phyloP scores from a whole-genome alignment of 2,113 vertebrate genomes.

The Athene noctua region DNA sequence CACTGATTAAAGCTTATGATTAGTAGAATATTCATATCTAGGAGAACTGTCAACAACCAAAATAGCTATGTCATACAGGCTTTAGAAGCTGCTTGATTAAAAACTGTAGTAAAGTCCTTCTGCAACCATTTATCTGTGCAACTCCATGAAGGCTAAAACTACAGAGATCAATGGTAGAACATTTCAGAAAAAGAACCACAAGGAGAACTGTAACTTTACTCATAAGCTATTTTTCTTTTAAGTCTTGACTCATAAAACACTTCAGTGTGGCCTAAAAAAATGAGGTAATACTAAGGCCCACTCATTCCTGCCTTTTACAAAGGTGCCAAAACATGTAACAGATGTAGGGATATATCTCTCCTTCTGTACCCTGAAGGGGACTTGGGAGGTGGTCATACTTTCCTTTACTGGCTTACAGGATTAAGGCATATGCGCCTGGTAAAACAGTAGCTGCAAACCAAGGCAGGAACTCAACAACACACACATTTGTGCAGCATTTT shows the following conservation, averaged over 20 bases:
- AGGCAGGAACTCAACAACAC: background rate
- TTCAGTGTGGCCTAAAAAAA: background rate
- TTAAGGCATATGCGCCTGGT: background rate
- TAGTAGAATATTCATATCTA: background rate
- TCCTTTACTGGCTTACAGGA: background rate
- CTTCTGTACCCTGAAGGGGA: background rate
- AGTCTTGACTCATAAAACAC: background rate
- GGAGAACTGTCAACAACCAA: background rate
- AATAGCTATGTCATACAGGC: background rate
- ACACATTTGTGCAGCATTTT: background rate
- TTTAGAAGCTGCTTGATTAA: background rate
- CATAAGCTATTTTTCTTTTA: background rate
- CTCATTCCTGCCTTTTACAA: background rate
- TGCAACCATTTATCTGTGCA: background rate
- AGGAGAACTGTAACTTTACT: background rate
- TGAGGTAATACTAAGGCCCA: background rate
- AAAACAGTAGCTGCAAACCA: background rate
- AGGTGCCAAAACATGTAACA: background rate
- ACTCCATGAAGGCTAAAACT: background rate
- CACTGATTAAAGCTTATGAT: background rate
- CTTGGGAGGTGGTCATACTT: background rate
- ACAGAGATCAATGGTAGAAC: background rate
- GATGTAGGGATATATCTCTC: background rate
- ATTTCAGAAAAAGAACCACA: background rate
- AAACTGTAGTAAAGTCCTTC: background rate